Conservation (phyloP, 2,888 invertebrate species). For the Sipha maydis region DNA sequence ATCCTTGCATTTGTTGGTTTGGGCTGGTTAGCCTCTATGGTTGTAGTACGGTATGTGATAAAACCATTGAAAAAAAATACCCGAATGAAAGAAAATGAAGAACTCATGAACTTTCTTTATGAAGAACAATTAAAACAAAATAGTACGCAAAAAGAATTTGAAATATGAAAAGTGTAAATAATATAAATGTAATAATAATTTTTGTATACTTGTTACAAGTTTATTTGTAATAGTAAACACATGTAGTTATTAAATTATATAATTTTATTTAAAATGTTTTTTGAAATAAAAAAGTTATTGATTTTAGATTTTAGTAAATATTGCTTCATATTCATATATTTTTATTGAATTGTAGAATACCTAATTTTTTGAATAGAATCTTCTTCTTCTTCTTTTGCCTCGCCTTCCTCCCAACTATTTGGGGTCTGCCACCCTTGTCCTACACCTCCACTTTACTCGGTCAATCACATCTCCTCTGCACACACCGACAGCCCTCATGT, state of each 20-base stretch:
- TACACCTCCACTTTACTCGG: too few relatives aligned
- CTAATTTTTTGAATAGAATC: too few relatives aligned
- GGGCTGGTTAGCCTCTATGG: constrained; percentile 6
- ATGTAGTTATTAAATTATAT: constrained; percentile 17
- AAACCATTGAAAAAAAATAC: not conserved
- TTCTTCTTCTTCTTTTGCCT: too few relatives aligned
- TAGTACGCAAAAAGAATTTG: not conserved
- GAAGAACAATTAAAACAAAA: constrained; percentile 20
- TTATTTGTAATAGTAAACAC: constrained; percentile 24
- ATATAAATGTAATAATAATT: not conserved
- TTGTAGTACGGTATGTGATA: constrained; percentile 37
- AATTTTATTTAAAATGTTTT: not conserved
- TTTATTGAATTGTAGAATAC: too few relatives aligned
- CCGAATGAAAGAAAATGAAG: constrained; percentile 44
- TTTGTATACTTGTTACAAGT: not conserved
- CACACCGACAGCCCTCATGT: too few relatives aligned
- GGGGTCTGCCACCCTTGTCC: too few relatives aligned
- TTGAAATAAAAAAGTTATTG: not conserved
- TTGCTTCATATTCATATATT: too few relatives aligned
- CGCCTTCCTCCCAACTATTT: too few relatives aligned
- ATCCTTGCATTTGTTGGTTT: constrained; percentile 33
- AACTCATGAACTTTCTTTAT: constrained; percentile 24
- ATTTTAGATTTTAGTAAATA: too few relatives aligned
- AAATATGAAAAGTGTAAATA: not conserved
- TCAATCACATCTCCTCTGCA: too few relatives aligned